Conservation (phyloP, 2,113 vertebrate genomes). For the Cololabis saira region DNA sequence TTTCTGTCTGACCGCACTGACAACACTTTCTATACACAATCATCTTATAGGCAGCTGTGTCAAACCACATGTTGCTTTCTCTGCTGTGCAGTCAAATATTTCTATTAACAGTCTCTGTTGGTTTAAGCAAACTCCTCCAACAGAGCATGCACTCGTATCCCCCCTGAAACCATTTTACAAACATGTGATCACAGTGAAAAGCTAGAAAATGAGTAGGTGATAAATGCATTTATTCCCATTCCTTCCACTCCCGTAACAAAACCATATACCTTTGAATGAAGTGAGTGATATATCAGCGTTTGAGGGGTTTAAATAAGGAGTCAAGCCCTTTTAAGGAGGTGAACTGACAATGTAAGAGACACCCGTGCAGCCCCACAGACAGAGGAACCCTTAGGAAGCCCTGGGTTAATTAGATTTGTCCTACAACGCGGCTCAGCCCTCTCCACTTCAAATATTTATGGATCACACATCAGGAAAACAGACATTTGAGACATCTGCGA, state of each 20-base stretch:
- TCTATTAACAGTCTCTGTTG: constrained; percentile 20
- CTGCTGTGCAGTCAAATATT: constrained; percentile 24
- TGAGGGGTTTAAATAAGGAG: constrained; percentile 47
- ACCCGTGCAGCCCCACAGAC: constrained; percentile 50
- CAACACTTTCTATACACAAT: constrained; percentile 33
- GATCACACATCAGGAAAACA: constrained; percentile 79
- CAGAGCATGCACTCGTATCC: constrained; percentile 1
- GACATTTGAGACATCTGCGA: constrained; percentile 77
- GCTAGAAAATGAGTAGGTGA: not conserved
- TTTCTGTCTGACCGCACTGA: constrained; percentile 51
- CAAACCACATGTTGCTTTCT: constrained; percentile 39
- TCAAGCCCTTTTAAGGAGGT: constrained; percentile 62
- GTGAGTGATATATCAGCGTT: constrained; percentile 39
- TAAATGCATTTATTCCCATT: constrained; percentile 14
- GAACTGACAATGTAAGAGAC: constrained; percentile 60
- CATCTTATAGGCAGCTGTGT: constrained; percentile 26
- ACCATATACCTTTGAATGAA: constrained; percentile 20
- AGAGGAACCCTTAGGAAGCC: constrained; percentile 72
- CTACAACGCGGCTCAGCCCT: constrained; percentile 70
- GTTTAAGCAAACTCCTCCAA: constrained; percentile 22
- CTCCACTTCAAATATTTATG: constrained; percentile 83
- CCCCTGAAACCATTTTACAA: constrained; percentile 9
- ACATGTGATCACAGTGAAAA: not conserved
- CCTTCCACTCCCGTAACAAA: constrained; percentile 12
- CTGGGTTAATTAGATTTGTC: constrained; percentile 82